phyloP scores from a whole-genome alignment of 1,140 invertebrate species.

The Drosophila ohnishii region DNA sequence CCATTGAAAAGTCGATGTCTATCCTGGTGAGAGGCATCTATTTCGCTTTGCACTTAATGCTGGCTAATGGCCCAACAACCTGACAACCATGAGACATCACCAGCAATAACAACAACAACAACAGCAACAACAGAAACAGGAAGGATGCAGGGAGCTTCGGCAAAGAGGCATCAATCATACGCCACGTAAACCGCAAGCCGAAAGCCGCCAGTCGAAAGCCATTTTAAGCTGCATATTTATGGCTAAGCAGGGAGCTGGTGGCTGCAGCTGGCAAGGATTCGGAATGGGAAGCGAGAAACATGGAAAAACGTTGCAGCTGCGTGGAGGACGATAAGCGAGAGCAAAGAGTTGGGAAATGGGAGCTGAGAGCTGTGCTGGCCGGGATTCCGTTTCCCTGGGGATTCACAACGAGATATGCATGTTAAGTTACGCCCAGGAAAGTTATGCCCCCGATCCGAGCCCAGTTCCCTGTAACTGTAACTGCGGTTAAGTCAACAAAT shows the following conservation, averaged over 20 bases:
- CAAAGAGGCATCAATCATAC: slow-evolving; percentile 75
- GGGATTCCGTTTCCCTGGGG: slow-evolving; percentile 46
- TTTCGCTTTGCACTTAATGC: slow-evolving; percentile 50
- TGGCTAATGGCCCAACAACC: slow-evolving; percentile 56
- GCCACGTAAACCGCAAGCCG: slow-evolving; percentile 76
- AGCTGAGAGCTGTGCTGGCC: slow-evolving; percentile 16
- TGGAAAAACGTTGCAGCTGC: slow-evolving; percentile 72
- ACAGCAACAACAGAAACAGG: background rate
- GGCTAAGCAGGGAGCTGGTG: slow-evolving; percentile 63
- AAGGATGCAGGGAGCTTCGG: slow-evolving; percentile 14
- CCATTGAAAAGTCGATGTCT: slow-evolving; percentile 8
- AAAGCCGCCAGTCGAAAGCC: slow-evolving; percentile 77
- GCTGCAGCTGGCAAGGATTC: slow-evolving; percentile 14
- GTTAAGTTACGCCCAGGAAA: slow-evolving; percentile 74
- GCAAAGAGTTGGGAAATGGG: slow-evolving; percentile 12
- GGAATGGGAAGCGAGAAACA: slow-evolving; percentile 27
- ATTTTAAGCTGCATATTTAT: slow-evolving; percentile 81
- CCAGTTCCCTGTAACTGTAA: slow-evolving; percentile 62
- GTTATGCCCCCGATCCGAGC: slow-evolving; percentile 63
- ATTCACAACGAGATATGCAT: slow-evolving; percentile 75
- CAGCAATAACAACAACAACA: slow-evolving; percentile 5
- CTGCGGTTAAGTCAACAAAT: slow-evolving; percentile 81
- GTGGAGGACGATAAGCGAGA: slow-evolving; percentile 67
- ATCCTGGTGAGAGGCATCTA: slow-evolving; percentile 12
- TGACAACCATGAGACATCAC: slow-evolving; percentile 37